Base-by-base conservation (phyloP, 2,797 vertebrate genomes). In the Gymnocypris eckloni region DNA sequence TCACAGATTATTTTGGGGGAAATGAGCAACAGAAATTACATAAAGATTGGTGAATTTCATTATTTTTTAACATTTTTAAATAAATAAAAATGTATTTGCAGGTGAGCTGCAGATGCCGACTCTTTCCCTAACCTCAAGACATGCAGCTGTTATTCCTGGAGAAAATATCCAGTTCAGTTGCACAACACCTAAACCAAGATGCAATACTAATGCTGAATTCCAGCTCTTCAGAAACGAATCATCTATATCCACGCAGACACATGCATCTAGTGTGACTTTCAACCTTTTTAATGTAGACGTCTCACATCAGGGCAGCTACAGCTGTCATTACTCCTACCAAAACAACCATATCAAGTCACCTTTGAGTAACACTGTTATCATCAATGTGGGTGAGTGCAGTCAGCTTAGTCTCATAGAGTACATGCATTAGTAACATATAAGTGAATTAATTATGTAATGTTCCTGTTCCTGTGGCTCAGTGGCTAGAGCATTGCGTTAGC, bases 361-460 rank as follows among this genome's bases (percentile, higher is more conserved):
- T 43, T 50, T 2, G 43, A 90, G 90, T 59, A 79, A n/a, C 64
- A 39, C 43, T 12, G 43, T 88, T 54, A 11, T 1, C 43, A 88
- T 91, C 59, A 83, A 20, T 76, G 73, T 89, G 37, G 89, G 90
- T 91, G 45, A 79, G 87, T 79, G 16, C 12, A 9, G 11, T 52
- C 25, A 12, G 15, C 4, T 22, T 25, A 1, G 1, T 7, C 37
- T 39, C 25, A 6, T 15, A 41, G 7, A 54, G 7, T 28, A 18
- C 4, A 18, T 75, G 4, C 4, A 43, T n/a, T 43, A 39, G 39
- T 39, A 28, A 6, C 39, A 1, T 39, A 6, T 6, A 39, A 50
- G 71, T 18, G 8, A 25, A 13, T 12, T 13, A 0, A 25, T 25
- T 73, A 2, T 73, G 12, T 15, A 4, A 71, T 43, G 28, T 28